Evolutionary conservation across 2,888 invertebrate genomes (phyloP).

Genomic region (Scaptomyza parva): DNA sequence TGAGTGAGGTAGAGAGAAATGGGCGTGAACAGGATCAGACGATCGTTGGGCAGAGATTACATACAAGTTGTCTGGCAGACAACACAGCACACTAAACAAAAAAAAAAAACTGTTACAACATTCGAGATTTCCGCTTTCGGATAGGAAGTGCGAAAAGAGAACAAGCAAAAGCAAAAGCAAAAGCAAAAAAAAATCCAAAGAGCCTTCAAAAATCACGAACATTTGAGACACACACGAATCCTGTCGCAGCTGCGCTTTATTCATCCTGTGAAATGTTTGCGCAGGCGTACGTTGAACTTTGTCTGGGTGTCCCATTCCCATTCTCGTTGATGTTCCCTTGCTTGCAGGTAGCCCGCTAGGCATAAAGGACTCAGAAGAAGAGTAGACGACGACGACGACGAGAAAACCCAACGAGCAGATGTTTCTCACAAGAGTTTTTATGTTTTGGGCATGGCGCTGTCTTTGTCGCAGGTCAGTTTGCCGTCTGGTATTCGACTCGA

Average conservation of each 20-base stretch:
- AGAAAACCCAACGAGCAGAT: slow-evolving; percentile 55
- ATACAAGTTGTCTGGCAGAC: slow-evolving; percentile 50
- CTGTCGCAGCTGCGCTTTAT: slow-evolving; percentile 62
- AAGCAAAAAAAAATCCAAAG: slow-evolving; percentile 8
- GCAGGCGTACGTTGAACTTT: slow-evolving; percentile 78
- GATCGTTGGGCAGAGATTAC: slow-evolving; percentile 61
- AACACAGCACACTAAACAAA: background rate
- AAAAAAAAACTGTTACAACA: slow-evolving; percentile 56
- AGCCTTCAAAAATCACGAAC: slow-evolving; percentile 63
- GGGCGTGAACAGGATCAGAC: slow-evolving; percentile 30
- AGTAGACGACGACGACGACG: slow-evolving; percentile 3
- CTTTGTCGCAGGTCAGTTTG: slow-evolving; percentile 79
- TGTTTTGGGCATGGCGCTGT: slow-evolving; percentile 36
- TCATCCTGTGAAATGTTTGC: slow-evolving; percentile 59
- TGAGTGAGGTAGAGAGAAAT: background rate
- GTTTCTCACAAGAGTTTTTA: slow-evolving; percentile 40
- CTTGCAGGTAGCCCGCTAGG: slow-evolving; percentile 48
- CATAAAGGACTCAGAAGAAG: slow-evolving; percentile 31
- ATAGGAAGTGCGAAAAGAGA: slow-evolving; percentile 67
- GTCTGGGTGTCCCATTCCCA: slow-evolving; percentile 33
- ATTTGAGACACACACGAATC: slow-evolving; percentile 41
- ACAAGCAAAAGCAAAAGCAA: slow-evolving; percentile 14
- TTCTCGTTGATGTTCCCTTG: background rate
- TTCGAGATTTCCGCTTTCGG: slow-evolving; percentile 70
- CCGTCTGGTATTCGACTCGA: slow-evolving; percentile 34